phyloP scores from a whole-genome alignment of 2,113 vertebrate genomes.

The Muntiacus reevesi region DNA sequence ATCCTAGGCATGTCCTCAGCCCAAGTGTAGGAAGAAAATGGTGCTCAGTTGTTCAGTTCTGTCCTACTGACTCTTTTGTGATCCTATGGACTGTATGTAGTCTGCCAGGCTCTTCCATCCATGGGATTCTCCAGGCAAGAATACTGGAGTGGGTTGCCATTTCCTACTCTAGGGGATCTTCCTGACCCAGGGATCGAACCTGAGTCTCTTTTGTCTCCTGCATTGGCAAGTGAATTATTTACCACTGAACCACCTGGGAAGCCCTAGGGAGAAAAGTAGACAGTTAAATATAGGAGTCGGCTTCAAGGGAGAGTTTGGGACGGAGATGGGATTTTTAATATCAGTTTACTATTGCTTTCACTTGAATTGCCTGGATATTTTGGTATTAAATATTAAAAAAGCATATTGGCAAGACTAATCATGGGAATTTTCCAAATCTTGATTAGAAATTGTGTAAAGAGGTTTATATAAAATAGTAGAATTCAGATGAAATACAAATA shows the following conservation, averaged over 20 bases:
- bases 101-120: background rate
- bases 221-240: background rate
- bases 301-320: background rate
- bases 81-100: background rate
- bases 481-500: slow-evolving; percentile 54
- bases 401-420: slow-evolving; percentile 36
- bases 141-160: background rate
- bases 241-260: background rate
- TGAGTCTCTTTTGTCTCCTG: background rate
- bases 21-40: background rate
- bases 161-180: background rate
- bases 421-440: slow-evolving; percentile 55
- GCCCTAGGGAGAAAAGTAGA: background rate
- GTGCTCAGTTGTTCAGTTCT: background rate
- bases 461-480: slow-evolving; percentile 56
- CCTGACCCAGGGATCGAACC: background rate
- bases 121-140: background rate
- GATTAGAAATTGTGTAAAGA: slow-evolving; percentile 59
- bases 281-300: background rate
- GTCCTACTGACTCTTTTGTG: background rate
- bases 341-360: slow-evolving; percentile 43
- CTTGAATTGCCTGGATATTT: slow-evolving; percentile 1
- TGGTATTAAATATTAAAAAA: slow-evolving; percentile 52
- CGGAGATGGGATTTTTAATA: background rate
- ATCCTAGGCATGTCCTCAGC: background rate